Evolutionary conservation across 2,888 invertebrate genomes (phyloP).

Genomic region (Acrobasis repandana): DNA sequence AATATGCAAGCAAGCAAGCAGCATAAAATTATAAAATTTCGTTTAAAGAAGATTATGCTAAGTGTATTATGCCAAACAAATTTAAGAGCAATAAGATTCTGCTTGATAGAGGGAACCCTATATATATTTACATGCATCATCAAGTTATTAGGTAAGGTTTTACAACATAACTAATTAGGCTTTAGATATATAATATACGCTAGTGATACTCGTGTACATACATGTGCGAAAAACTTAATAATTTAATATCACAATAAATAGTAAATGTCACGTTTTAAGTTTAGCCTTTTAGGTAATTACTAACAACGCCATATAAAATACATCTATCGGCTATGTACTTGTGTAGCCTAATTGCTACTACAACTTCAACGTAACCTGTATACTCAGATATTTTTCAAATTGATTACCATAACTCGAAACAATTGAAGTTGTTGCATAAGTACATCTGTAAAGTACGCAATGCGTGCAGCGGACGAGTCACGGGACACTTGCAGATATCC

Average conservation of each 20-base stretch:
- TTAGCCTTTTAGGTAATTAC: background rate
- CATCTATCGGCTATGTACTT: background rate
- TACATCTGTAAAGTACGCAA: slow-evolving; percentile 5
- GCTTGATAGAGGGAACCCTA: no score
- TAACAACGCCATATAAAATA: background rate
- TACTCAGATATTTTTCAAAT: no score
- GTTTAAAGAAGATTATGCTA: no score
- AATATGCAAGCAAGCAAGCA: no score
- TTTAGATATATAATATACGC: slow-evolving; percentile 27
- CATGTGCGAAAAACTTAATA: slow-evolving; percentile 18
- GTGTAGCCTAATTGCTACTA: no score
- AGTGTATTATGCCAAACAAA: no score
- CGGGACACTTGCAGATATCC: slow-evolving; percentile 40
- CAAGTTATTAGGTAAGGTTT: no score
- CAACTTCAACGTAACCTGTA: no score
- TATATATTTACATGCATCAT: no score
- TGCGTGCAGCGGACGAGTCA: slow-evolving; percentile 23
- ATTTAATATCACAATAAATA: slow-evolving; percentile 25
- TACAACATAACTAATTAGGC: slow-evolving; percentile 48
- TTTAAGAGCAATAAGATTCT: no score
- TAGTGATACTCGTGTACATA: slow-evolving; percentile 8
- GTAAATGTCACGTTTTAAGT: slow-evolving; percentile 15
- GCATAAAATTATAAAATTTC: no score
- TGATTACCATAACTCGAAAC: background rate
- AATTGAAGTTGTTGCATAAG: slow-evolving; percentile 9